Evolutionary conservation across 2,888 invertebrate species (phyloP).

Genomic region (Reticulitermes lucifugus): DNA sequence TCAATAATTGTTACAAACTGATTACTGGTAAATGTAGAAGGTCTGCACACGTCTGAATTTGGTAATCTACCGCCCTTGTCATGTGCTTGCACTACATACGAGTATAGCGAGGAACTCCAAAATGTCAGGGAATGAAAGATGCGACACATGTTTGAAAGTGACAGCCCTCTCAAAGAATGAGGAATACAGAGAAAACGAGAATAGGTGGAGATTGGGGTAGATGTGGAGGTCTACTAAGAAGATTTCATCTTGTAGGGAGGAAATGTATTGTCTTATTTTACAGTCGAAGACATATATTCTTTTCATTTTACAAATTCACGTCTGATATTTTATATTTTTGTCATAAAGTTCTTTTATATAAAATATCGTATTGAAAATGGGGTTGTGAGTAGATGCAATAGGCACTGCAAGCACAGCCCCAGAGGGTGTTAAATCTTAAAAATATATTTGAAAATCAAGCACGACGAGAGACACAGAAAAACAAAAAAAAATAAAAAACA

Average conservation of each 20-base stretch:
- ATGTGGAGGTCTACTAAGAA: neutral
- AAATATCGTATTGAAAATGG: slow-evolving; percentile 1
- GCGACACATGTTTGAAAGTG: slow-evolving; percentile 37
- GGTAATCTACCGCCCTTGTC: neutral
- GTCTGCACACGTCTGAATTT: neutral
- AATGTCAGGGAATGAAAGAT: slow-evolving; percentile 35
- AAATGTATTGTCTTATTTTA: slow-evolving; percentile 25
- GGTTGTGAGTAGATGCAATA: neutral
- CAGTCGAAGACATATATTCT: slow-evolving; percentile 11
- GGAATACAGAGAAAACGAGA: neutral
- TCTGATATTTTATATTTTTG: slow-evolving; percentile 13
- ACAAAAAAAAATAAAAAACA: neutral
- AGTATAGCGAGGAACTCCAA: neutral
- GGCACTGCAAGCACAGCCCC: neutral
- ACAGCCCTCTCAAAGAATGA: slow-evolving; percentile 24
- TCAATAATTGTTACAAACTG: too few relatives aligned
- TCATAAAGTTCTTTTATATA: slow-evolving; percentile 32
- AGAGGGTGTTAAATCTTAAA: neutral
- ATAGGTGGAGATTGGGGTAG: neutral
- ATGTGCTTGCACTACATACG: neutral
- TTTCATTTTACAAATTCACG: neutral
- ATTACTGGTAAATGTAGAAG: too few relatives aligned
- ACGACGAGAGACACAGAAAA: neutral
- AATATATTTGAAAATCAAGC: neutral
- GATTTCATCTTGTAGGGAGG: slow-evolving; percentile 20